phyloP scores from a whole-genome alignment of 2,797 vertebrate species.

The Phyllotis vaccarum region DNA sequence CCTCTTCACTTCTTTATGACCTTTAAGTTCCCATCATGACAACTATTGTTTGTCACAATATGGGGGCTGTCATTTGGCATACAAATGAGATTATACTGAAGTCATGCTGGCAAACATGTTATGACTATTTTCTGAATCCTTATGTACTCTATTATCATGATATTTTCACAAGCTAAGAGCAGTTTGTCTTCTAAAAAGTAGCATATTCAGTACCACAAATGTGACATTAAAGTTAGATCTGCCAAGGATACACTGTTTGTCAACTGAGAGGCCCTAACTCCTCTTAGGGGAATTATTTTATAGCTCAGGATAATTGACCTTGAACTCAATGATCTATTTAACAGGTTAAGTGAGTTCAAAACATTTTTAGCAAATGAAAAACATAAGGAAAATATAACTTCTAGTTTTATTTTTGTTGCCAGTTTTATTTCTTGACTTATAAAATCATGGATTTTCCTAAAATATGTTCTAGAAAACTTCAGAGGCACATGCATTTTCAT shows the following conservation, averaged over 20 bases:
- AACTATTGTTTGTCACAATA: too few relatives aligned
- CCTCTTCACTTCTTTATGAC: background rate
- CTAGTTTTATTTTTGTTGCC: background rate
- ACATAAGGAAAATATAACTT: background rate
- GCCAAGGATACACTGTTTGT: background rate
- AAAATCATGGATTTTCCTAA: background rate
- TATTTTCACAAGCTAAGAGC: background rate
- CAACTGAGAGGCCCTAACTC: background rate
- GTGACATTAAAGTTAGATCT: background rate
- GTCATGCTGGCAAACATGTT: background rate
- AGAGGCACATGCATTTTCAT: background rate
- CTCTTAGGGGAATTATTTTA: background rate
- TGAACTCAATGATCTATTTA: background rate
- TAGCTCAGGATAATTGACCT: background rate
- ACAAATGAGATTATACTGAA: background rate
- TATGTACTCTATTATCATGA: background rate
- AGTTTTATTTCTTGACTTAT: background rate
- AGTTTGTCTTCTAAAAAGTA: background rate
- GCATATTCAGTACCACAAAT: background rate
- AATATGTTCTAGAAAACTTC: background rate
- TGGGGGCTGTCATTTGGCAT: background rate
- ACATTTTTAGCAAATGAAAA: background rate
- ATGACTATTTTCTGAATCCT: background rate
- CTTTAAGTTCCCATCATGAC: background rate
- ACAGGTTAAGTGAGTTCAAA: background rate